A percentile compares a stretch with the other conserved stretches of the same genome.
phyloP scores from a whole-genome alignment of 2,888 invertebrate genomes.

The Dendrolimus pini region DNA sequence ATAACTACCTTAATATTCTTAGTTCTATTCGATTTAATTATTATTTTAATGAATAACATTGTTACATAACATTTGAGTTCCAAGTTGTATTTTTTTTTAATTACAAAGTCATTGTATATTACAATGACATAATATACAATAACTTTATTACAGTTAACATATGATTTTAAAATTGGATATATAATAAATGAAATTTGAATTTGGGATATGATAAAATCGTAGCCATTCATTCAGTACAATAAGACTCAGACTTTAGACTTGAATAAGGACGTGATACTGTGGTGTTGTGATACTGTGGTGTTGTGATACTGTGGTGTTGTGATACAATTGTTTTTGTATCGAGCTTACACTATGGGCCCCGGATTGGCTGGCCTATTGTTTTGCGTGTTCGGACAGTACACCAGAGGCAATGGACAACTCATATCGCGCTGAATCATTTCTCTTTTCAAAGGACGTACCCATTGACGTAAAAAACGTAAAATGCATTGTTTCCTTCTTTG shows the following conservation, averaged over 20 bases:
- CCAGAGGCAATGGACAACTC: conserved; percentile 31
- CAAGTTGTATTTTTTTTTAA: no score
- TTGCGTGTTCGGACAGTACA: conserved; percentile 29
- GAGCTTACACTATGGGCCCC: conserved; percentile 15
- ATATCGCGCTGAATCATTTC: conserved; percentile 51
- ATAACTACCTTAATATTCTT: no score
- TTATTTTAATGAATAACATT: no score
- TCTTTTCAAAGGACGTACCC: conserved; percentile 48
- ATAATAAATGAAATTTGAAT: no score
- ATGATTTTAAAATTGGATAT: no score
- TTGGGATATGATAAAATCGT: no score
- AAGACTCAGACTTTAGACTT: background rate
- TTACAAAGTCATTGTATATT: no score
- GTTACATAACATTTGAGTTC: no score
- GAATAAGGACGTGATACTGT: background rate
- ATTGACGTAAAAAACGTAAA: conserved; percentile 56
- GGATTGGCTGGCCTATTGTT: conserved; percentile 34
- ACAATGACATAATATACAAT: no score
- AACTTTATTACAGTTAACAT: no score
- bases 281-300: conserved; percentile 7
- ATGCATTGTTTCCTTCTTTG: conserved; percentile 57
- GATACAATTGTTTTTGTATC: conserved; percentile 21
- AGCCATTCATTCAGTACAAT: no score
- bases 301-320: background rate
- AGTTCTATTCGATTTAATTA: no score